Conservation (phyloP, 1,140 invertebrate genomes). For the Augochlora pura region DNA sequence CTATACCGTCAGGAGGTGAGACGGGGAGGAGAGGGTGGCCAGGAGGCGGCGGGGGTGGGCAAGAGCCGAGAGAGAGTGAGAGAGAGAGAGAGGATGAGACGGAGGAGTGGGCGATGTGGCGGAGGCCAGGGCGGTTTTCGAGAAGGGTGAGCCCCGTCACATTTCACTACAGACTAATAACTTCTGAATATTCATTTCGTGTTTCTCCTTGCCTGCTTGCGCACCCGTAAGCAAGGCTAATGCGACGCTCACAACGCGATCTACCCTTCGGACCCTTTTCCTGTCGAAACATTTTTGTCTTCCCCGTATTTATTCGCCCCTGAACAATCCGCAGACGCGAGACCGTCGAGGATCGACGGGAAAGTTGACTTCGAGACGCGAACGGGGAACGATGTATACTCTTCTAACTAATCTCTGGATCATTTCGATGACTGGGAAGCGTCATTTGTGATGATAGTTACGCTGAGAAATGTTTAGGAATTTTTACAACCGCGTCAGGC, state of each 20-base stretch:
- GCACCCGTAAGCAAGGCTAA: conserved; percentile 77
- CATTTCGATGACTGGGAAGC: too few relatives aligned
- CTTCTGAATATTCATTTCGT: conserved; percentile 82
- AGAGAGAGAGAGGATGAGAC: conserved; percentile 53
- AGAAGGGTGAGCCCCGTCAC: conserved; percentile 79
- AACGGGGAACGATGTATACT: background rate
- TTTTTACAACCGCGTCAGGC: too few relatives aligned
- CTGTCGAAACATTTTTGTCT: background rate
- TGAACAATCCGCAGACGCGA: background rate
- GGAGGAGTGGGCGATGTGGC: conserved; percentile 63
- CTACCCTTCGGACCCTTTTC: background rate
- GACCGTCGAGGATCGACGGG: too few relatives aligned
- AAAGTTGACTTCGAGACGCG: background rate
- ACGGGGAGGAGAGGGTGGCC: conserved; percentile 2
- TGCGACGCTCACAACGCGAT: conserved; percentile 74
- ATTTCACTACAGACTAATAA: conserved; percentile 81
- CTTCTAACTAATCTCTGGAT: too few relatives aligned
- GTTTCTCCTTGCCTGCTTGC: conserved; percentile 75
- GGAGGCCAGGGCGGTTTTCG: conserved; percentile 69
- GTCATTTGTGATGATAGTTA: too few relatives aligned
- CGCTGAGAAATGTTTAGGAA: too few relatives aligned
- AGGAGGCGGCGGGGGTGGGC: conserved; percentile 16
- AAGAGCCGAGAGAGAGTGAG: too few relatives aligned
- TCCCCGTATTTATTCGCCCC: background rate
- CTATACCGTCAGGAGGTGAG: conserved; percentile 71